Evolutionary conservation across 2,888 invertebrate species (phyloP).

Genomic region (Synanthedon myopaeformis): DNA sequence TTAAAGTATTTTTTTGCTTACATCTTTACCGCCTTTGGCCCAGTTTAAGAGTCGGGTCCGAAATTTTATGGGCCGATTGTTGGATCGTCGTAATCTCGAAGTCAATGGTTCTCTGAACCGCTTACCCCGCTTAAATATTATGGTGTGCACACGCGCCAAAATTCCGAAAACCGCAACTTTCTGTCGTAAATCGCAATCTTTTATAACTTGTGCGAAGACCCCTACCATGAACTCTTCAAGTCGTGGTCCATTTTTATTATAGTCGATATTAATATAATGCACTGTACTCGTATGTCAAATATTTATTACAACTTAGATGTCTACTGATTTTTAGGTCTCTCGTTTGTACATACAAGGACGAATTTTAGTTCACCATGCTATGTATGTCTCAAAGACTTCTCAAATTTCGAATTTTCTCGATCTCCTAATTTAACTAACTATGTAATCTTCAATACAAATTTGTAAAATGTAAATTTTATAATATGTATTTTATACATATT

Average conservation of each 20-base stretch:
- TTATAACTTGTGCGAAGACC: conserved; percentile 19
- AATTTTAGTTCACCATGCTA: too few relatives aligned
- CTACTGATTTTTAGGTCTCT: too few relatives aligned
- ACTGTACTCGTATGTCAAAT: too few relatives aligned
- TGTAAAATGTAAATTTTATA: too few relatives aligned
- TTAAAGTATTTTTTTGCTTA: background rate
- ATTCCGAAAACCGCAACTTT: conserved; percentile 33
- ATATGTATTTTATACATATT: too few relatives aligned
- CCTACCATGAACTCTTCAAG: conserved; percentile 7
- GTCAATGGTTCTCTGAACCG: conserved; percentile 13
- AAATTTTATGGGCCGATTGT: conserved; percentile 19
- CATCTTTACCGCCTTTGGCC: conserved; percentile 7
- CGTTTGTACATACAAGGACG: too few relatives aligned
- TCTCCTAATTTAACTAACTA: too few relatives aligned
- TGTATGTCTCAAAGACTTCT: too few relatives aligned
- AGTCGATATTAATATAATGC: too few relatives aligned
- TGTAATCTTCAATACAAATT: too few relatives aligned
- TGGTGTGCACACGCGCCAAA: conserved; percentile 11
- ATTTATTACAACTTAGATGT: too few relatives aligned
- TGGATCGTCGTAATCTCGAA: conserved; percentile 17
- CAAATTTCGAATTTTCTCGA: too few relatives aligned
- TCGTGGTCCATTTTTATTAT: conserved; percentile 2
- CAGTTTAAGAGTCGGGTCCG: conserved; percentile 10
- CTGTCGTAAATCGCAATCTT: conserved; percentile 34
- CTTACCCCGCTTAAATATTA: conserved; percentile 11